Evolutionary conservation across 2,797 vertebrate genomes (phyloP), one percentile per base, ranked within the genome.

Genomic region (Allobates femoralis): DNA sequence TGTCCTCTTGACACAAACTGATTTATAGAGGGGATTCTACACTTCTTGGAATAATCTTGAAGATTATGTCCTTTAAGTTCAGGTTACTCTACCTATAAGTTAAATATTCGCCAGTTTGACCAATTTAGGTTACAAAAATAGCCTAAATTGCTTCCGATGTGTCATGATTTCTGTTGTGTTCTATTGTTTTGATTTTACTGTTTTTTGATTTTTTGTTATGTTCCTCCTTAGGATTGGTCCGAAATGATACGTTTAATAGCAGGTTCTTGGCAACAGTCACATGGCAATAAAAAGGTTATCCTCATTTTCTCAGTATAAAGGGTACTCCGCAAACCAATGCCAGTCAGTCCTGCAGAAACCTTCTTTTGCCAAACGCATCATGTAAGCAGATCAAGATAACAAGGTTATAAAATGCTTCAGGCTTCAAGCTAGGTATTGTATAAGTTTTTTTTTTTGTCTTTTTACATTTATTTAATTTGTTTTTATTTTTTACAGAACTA

Each of bases 101-200:
- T 80, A 80, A 80, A 80, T 15, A 80, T 80, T 80, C 62, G 23
- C 77, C 58, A 30, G 2, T 50, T 64, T 1, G 60, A 16, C 14
- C 58, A 80, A 80, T 80, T 26, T 28, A 21, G 46, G n/a, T 76
- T 0, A 16, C 12, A 74, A 74, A 26, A 53, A 51, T 30, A 76
- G 73, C 26, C 28, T 30, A 76, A 76, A 53, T 50, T 75, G 41
- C 30, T 41, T 41, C 12, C 2, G 19, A 15, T 32, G 10, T 11
- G 12, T 34, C 32, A 7, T 60, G 10, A 12, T 32, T 60, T n/a
- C 1, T 58, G 15, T 56, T 37, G 34, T 5, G 0, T 79, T 0
- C 21, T 6, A 41, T n/a, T n/a, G 55, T 60, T 37, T n/a, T 34
- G 5, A 0, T 32, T 50, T 32, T 50, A 77, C 8, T 21, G 5